Percentiles rank a stretch among this genome's conserved stretches.
phyloP scores from a whole-genome alignment of 2,797 vertebrate species.

The Diglossa cyanea region DNA sequence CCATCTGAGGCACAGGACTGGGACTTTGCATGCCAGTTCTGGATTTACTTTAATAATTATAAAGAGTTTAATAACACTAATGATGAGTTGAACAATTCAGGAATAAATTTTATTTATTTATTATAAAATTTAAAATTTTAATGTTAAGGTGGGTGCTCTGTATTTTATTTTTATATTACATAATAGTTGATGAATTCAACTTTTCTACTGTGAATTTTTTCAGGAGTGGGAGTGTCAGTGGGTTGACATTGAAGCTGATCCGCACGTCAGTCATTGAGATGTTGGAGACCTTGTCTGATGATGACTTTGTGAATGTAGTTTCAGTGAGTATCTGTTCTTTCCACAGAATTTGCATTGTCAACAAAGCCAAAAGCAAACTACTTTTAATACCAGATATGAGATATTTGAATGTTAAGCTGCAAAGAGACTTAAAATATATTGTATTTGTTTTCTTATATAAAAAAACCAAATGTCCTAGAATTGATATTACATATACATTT shows the following conservation, averaged over 20 bases:
- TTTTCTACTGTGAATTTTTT: background rate
- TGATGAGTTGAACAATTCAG: background rate
- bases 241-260: constrained; percentile 94
- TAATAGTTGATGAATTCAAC: background rate
- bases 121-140: background rate
- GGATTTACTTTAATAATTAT: background rate
- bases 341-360: background rate
- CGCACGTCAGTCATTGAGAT: constrained; percentile 95
- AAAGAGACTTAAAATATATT: background rate
- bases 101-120: background rate
- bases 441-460: background rate
- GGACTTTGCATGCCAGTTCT: background rate
- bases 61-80: background rate
- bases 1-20: background rate
- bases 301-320: constrained; percentile 98
- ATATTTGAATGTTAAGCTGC: background rate
- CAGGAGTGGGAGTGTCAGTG: constrained; percentile 96
- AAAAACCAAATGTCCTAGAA: background rate
- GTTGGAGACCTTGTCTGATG: constrained; percentile 96
- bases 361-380: background rate
- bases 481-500: background rate
- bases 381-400: background rate
- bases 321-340: constrained; percentile 84
- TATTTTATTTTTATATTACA: background rate
- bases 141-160: background rate